Evolutionary conservation across 2,797 vertebrate genomes (phyloP).

Genomic region (Bradypus variegatus): DNA sequence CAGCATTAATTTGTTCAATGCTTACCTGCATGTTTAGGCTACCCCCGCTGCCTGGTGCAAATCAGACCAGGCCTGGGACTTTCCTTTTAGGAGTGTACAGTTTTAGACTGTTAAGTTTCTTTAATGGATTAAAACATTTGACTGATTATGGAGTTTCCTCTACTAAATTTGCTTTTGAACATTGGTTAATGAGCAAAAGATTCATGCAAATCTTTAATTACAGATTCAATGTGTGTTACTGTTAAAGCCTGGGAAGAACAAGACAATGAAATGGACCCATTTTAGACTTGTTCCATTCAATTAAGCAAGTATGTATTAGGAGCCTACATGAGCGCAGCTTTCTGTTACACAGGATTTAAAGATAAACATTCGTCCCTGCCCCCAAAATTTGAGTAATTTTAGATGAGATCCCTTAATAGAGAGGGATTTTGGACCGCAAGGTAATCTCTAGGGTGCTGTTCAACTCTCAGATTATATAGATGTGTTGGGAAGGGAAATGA

Average conservation of each 20-base stretch:
- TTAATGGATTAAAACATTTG: conserved; percentile 4
- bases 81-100: not conserved
- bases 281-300: conserved; percentile 20
- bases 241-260: conserved; percentile 22
- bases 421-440: conserved; percentile 35
- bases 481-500: conserved; percentile 53
- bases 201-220: conserved; percentile 43
- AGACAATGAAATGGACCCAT: not conserved
- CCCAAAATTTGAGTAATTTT: conserved; percentile 3
- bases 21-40: not conserved
- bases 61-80: not conserved
- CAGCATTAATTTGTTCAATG: not conserved
- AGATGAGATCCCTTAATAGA: conserved; percentile 23
- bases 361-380: not conserved
- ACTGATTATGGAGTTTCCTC: conserved; percentile 26
- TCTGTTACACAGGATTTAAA: not conserved
- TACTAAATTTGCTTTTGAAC: conserved; percentile 38
- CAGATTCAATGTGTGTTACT: conserved; percentile 24
- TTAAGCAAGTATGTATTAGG: not conserved
- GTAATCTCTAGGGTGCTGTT: conserved; percentile 44
- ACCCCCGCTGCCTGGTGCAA: not conserved
- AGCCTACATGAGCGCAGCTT: not conserved
- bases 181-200: conserved; percentile 48
- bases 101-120: not conserved
- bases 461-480: conserved; percentile 54